Base-by-base conservation (phyloP, 2,888 invertebrate species). In the Parelbella ahira region DNA sequence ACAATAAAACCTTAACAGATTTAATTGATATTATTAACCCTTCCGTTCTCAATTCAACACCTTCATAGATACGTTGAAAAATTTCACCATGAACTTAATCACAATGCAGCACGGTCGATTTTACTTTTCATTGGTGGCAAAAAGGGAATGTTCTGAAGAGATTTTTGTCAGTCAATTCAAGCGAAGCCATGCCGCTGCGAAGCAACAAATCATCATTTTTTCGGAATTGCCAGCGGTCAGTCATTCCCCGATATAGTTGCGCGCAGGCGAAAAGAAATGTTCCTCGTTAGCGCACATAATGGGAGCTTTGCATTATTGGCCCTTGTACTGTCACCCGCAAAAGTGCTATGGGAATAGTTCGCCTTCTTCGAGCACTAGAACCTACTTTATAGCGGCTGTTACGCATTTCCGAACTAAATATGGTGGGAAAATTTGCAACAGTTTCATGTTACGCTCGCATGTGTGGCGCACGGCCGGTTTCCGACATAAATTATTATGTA, bases 131-230 rank as follows among this genome's bases (percentile, higher is more conserved):
- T 4, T 1, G 8, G 12, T 5, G n/a, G 15, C 5, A 28, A 23
- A 34, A 34, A 34, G 21, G 13, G 2, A 15, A 6, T 34, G 37
- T 47, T 49, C 51, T 50, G 58, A 65, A 64, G 60, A 61, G 63
- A 79, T 72, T 80, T 78, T 81, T 79, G 82, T 81, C 81, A 81
- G 79, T 77, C 76, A 72, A 70, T 77, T 73, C 75, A 74, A 72
- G 72, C 70, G 71, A 69, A 67, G 67, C 63, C 68, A 72, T 67
- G 76, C 72, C 55, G 63, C 64, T 51, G 67, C 55, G 54, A 54
- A 56, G 74, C 73, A 73, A 82, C 83, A 84, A 84, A 83, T 84
- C 84, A 84, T 80, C 64, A 70, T 77, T 82, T 84, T 83, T 83
- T 79, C 68, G 60, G 63, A 60, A 66, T 57, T 63, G 49, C 61